A percentile compares a stretch with the other conserved stretches of the same genome.
Conservation (phyloP, 2,888 invertebrate species). For the Philereme vetulata region DNA sequence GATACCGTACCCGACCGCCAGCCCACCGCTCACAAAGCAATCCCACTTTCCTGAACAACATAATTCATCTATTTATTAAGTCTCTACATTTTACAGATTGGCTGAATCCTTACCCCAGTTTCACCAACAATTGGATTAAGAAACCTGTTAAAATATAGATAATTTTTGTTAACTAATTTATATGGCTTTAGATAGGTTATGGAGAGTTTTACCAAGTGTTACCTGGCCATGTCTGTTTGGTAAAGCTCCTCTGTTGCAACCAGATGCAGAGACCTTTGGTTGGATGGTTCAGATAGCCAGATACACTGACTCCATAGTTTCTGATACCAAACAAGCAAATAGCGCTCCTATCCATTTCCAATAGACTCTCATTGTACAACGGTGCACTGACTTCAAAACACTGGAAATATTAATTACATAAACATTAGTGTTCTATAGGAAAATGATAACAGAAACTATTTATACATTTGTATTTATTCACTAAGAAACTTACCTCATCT, state of each 20-base stretch:
- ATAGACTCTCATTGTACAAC: constrained; percentile 78
- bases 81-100: neutral
- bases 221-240: constrained; percentile 98
- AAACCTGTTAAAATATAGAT: no score
- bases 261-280: constrained; percentile 94
- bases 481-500: constrained; percentile 87
- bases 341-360: constrained; percentile 96
- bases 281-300: constrained; percentile 94
- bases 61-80: no score
- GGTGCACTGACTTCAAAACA: constrained; percentile 94
- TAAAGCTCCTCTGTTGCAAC: constrained; percentile 95
- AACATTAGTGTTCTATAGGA: neutral
- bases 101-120: no score
- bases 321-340: constrained; percentile 97
- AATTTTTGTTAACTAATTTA: no score
- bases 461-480: no score
- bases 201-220: constrained; percentile 32
- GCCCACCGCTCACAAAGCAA: constrained; percentile 97
- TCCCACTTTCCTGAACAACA: constrained; percentile 90
- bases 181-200: neutral
- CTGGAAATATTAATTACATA: constrained; percentile 46
- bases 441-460: neutral
- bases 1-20: constrained; percentile 94
- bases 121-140: no score
- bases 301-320: constrained; percentile 97